Conservation (phyloP, 1,140 invertebrate genomes). For the Pachypeltis micranthus region DNA sequence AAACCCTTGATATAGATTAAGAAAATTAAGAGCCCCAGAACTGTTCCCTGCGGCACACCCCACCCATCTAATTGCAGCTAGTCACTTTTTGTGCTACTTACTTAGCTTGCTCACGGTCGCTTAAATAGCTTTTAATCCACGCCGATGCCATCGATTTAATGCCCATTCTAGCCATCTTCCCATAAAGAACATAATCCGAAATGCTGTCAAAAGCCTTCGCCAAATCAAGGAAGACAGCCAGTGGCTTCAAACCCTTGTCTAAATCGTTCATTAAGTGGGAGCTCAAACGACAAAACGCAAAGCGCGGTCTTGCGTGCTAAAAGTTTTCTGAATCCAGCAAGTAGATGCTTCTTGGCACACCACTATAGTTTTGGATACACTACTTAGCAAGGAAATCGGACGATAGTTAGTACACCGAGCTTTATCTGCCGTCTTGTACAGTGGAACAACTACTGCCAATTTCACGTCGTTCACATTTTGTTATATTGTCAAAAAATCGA, state of each 20-base stretch:
- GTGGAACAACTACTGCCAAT: background rate
- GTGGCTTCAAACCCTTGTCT: background rate
- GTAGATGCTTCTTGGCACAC: background rate
- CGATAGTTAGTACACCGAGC: background rate
- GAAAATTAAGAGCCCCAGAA: background rate
- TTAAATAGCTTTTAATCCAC: background rate
- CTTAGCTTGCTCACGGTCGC: background rate
- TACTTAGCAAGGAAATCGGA: background rate
- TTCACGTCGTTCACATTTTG: background rate
- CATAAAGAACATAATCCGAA: background rate
- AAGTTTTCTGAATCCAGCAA: background rate
- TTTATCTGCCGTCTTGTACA: background rate
- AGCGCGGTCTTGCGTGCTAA: background rate
- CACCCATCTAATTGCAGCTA: background rate
- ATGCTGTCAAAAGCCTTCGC: background rate
- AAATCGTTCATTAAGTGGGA: background rate
- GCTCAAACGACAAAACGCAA: background rate
- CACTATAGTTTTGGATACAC: background rate
- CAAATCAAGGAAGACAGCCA: background rate
- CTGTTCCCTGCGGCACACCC: background rate
- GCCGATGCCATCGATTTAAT: background rate
- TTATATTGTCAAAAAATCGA: no score
- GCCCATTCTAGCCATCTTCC: no score
- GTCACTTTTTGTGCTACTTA: background rate
- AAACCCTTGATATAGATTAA: background rate